Conservation (phyloP, 2,113 vertebrate genomes). For the Macaca nemestrina region DNA sequence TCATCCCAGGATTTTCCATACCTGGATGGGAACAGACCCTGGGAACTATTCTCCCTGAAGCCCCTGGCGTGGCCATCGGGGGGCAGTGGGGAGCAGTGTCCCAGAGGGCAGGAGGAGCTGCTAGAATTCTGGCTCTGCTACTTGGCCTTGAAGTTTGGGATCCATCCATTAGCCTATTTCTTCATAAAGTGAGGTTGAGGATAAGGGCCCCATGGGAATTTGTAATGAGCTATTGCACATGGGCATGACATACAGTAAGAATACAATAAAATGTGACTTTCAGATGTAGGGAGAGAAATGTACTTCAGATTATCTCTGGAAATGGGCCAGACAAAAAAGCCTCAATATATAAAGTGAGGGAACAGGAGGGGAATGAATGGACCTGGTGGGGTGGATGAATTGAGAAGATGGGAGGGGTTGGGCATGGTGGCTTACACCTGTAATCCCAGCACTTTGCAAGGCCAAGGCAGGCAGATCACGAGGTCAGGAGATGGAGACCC, state of each 20-base stretch:
- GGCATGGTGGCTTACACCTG: background rate
- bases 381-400: background rate
- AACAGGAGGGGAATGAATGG: background rate
- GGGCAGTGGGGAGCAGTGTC: background rate
- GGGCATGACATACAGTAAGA: background rate
- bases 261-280: conserved; percentile 19
- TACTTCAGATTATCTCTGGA: background rate
- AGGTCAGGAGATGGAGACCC: too few species aligned
- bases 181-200: background rate
- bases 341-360: background rate
- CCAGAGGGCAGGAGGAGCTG: too few species aligned
- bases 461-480: too few species aligned
- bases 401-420: background rate
- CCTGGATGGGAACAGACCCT: background rate
- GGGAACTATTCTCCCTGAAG: background rate
- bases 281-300: background rate
- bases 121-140: background rate
- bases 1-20: background rate
- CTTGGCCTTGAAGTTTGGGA: background rate
- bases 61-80: background rate
- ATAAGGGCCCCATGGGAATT: background rate
- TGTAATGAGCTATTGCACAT: background rate
- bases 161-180: background rate
- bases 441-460: too few species aligned
- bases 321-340: background rate